Conservation (phyloP, 2,888 invertebrate genomes). For the Epistrophe grossulariae region DNA sequence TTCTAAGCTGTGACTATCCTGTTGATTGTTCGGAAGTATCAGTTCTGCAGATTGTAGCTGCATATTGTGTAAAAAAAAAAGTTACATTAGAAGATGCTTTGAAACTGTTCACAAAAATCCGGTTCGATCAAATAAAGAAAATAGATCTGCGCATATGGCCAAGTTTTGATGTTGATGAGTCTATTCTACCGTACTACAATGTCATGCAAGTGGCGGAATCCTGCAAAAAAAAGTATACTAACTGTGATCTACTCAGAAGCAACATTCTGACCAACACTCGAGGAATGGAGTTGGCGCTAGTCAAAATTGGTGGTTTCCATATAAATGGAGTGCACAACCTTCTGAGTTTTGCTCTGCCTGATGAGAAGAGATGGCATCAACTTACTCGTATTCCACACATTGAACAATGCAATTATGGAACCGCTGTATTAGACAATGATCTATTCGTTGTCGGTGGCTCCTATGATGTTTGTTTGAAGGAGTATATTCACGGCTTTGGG, state of each 20-base stretch:
- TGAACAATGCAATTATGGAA: constrained; percentile 90
- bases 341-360: constrained; percentile 87
- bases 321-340: constrained; percentile 88
- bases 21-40: constrained; percentile 88
- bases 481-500: constrained; percentile 90
- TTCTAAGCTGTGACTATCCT: constrained; percentile 88
- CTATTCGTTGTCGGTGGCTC: constrained; percentile 90
- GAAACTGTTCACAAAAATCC: constrained; percentile 78
- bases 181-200: constrained; percentile 47
- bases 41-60: constrained; percentile 86
- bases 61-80: constrained; percentile 84
- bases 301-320: constrained; percentile 89
- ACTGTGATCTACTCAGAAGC: constrained; percentile 71
- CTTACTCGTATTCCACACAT: constrained; percentile 89
- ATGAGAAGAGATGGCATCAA: constrained; percentile 86
- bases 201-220: constrained; percentile 39
- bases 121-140: constrained; percentile 79
- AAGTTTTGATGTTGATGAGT: constrained; percentile 46
- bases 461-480: constrained; percentile 87
- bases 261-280: constrained; percentile 86
- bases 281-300: constrained; percentile 88
- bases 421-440: constrained; percentile 88
- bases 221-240: constrained; percentile 23
- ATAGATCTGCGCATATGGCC: constrained; percentile 49
- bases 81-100: constrained; percentile 75